Evolutionary conservation across 1,140 invertebrate genomes (phyloP), one percentile per base, ranked within the genome.

Genomic region (Drosophila repleta): DNA sequence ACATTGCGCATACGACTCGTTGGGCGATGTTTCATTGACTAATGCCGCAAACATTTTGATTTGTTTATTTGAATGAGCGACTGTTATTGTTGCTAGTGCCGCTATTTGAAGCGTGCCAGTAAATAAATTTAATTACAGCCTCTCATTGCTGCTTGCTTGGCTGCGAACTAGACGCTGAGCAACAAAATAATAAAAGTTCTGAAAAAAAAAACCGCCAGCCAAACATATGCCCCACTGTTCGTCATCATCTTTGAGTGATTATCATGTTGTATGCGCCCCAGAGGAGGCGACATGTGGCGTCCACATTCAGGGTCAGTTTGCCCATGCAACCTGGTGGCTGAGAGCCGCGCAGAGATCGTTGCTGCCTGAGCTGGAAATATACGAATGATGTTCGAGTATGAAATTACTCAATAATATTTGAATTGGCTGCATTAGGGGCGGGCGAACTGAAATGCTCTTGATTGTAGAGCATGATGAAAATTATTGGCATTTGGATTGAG

Each of bases 401-500:
- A 35, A 24, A 15, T 21, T 70, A 48, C 41, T n/a, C 24, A 26
- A 60, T 24, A 15, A 13, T 3, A 13, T 32, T 13, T 17, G 1
- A 18, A 18, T 49, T 41, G 35, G 35, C 15, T 26, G 35, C 48
- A 21, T 39, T 37, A 11, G 3, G 21, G 5, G 10, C 10, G 39
- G 1, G 4, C 45, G 41, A 53, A 17, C 18, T 11, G 20, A 37
- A 51, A 65, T 64, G 68, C 80, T 39, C 77, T 45, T 49, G 49
- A 5, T 11, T 13, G 52, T 20, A 66, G 63, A 18, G 69, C 49
- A 72, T 37, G 41, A 55, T 66, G 55, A 67, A 58, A 76, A 69
- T 76, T 73, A 90, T 90, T 81, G 67, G 63, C 82, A 80, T 75
- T 80, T 77, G 74, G 79, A 87, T 84, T 84, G 82, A 84, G 79